These are phyloP conservation scores for Melieria omissa DNA, from an alignment of 2,888 invertebrate genomes.

Conservation along the genomic window DNA sequence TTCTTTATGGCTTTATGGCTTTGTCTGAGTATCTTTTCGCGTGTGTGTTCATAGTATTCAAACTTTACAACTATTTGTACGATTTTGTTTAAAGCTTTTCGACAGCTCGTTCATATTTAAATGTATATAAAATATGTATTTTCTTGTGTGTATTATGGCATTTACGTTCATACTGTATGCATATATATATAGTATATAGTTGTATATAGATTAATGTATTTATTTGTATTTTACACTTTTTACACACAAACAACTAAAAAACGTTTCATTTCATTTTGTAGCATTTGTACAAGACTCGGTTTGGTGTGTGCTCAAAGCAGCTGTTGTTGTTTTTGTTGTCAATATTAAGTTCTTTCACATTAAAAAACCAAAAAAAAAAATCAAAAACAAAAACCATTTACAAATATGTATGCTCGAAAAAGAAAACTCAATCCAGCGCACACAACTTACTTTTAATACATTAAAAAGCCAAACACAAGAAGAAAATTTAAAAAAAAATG, in stretches of 20 bases:
- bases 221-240: conserved; percentile 7
- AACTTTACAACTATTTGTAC: conserved; percentile 1
- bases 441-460: too few species aligned
- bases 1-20: conserved; percentile 50
- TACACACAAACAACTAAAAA: conserved; percentile 1
- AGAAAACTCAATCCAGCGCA: too few species aligned
- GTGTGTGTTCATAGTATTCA: background rate
- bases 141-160: too few species aligned
- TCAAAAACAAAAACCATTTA: background rate
- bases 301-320: background rate
- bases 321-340: conserved; percentile 26
- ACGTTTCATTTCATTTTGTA: background rate
- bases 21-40: conserved; percentile 38
- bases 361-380: background rate
- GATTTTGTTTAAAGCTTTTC: conserved; percentile 1
- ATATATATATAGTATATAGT: too few species aligned
- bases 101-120: too few species aligned
- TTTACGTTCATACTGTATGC: too few species aligned
- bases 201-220: too few species aligned
- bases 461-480: too few species aligned
- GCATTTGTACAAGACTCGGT: background rate
- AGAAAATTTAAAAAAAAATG: too few species aligned
- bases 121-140: too few species aligned
- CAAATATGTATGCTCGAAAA: too few species aligned
- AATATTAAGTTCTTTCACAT: conserved; percentile 30